phyloP scores from a whole-genome alignment of 1,140 invertebrate genomes.

The Bradysia coprophila region DNA sequence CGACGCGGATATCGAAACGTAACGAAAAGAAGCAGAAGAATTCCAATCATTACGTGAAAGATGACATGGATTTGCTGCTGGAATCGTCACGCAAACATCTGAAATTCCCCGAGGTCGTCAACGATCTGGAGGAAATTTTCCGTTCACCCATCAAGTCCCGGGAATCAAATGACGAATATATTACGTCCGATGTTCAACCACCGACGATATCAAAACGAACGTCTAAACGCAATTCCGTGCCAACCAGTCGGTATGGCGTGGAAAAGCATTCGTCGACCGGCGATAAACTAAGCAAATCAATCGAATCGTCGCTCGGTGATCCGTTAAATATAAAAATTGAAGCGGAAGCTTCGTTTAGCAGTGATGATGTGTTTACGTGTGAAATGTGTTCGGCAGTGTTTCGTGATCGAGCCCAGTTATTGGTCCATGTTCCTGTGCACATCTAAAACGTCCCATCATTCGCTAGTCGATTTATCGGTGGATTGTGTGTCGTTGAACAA shows the following conservation, averaged over 20 bases:
- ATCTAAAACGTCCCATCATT: constrained; percentile 44
- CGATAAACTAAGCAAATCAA: neutral
- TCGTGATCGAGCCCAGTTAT: constrained; percentile 43
- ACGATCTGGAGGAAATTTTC: constrained; percentile 21
- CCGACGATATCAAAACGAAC: constrained; percentile 19
- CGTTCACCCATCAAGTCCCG: constrained; percentile 18
- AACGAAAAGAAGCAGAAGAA: constrained; percentile 16
- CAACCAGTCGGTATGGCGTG: constrained; percentile 15
- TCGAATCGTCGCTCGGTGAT: neutral
- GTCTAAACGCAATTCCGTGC: constrained; percentile 14
- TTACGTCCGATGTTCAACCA: constrained; percentile 1
- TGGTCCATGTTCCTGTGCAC: constrained; percentile 60
- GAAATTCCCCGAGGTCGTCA: constrained; percentile 20
- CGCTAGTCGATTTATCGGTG: too few species aligned
- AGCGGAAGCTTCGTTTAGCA: constrained; percentile 4
- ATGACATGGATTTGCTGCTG: neutral
- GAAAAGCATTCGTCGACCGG: constrained; percentile 5
- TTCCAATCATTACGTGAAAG: constrained; percentile 32
- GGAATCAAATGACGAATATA: constrained; percentile 14
- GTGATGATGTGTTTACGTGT: constrained; percentile 34
- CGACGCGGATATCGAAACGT: constrained; percentile 18
- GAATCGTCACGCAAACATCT: constrained; percentile 7
- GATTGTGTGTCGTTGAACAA: too few species aligned
- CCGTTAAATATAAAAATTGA: constrained; percentile 7
- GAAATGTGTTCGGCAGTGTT: constrained; percentile 66